A percentile compares a stretch with the other conserved stretches of the same genome.
These are phyloP conservation scores for Platyura marginata DNA, from an alignment of 1,140 invertebrate species.

Conservation along the genomic window DNA sequence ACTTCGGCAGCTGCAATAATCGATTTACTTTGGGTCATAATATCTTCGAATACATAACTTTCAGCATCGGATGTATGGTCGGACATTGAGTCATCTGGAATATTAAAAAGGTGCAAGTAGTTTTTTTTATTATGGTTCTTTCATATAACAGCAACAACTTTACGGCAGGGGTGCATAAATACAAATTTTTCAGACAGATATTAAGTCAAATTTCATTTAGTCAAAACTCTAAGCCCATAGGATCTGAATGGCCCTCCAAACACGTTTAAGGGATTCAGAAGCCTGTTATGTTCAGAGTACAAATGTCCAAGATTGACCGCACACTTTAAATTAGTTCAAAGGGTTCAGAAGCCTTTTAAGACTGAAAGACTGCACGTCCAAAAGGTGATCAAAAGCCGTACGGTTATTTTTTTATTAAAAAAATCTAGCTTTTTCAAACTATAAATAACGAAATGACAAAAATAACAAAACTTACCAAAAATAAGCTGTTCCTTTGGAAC, in stretches of 20 bases:
- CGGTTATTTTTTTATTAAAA: constrained; percentile 4
- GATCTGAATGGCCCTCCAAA: too few relatives aligned
- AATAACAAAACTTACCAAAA: constrained; percentile 6
- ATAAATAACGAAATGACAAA: background rate
- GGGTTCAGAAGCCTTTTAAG: too few relatives aligned
- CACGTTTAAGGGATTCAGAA: too few relatives aligned
- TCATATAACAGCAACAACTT: constrained; percentile 6
- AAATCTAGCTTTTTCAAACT: background rate
- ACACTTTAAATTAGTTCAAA: too few relatives aligned
- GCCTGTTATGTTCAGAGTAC: too few relatives aligned
- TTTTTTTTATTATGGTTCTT: constrained; percentile 15
- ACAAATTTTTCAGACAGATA: too few relatives aligned
- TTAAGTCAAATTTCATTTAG: too few relatives aligned
- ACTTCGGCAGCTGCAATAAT: constrained; percentile 15
- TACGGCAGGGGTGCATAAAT: too few relatives aligned
- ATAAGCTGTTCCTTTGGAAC: constrained; percentile 5
- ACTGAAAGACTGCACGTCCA: too few relatives aligned
- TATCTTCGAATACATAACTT: constrained; percentile 4
- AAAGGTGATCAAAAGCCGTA: too few relatives aligned
- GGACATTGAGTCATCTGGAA: constrained; percentile 11
- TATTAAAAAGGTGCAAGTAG: constrained; percentile 5
- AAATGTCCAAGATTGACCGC: too few relatives aligned
- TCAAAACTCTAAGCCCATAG: too few relatives aligned
- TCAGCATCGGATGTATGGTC: constrained; percentile 8
- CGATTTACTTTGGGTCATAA: constrained; percentile 2